Evolutionary conservation across 2,113 vertebrate genomes (phyloP).

Genomic region (Phyllostomus hastatus): DNA sequence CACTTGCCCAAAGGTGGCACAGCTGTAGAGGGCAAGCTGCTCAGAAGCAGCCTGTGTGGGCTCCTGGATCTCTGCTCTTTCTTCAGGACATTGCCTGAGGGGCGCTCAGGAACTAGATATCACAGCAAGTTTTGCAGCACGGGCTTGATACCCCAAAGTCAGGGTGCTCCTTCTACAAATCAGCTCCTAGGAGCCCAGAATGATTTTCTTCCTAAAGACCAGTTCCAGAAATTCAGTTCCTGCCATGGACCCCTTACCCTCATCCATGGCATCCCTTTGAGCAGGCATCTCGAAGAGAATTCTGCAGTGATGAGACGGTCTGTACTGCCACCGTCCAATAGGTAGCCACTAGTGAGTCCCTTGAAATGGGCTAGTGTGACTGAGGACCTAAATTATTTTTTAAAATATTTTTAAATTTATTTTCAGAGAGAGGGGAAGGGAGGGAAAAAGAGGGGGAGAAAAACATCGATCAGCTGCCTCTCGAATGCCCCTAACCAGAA

Average conservation of each 20-base stretch:
- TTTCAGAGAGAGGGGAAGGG: too few species aligned
- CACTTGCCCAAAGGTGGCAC: background rate
- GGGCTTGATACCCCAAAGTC: background rate
- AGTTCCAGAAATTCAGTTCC: background rate
- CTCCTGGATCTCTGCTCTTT: background rate
- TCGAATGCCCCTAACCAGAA: too few species aligned
- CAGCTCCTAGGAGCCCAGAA: background rate
- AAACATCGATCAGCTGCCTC: too few species aligned
- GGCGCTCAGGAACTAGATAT: background rate
- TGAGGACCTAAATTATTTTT: background rate
- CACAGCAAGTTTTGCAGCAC: background rate
- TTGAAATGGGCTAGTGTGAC: background rate
- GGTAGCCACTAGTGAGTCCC: background rate
- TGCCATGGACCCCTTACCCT: background rate
- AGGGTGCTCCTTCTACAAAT: background rate
- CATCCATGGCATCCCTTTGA: background rate
- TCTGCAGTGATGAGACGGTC: background rate
- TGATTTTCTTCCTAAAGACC: background rate
- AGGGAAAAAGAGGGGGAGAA: too few species aligned
- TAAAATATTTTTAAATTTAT: too few species aligned
- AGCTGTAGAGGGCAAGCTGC: background rate
- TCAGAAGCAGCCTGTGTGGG: background rate
- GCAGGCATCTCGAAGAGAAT: background rate
- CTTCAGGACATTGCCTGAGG: background rate
- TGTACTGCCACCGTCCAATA: accelerated